These are phyloP conservation scores for Drosophila pseudoobscura DNA, from an alignment of 1,140 invertebrate species.

Conservation along the genomic window DNA sequence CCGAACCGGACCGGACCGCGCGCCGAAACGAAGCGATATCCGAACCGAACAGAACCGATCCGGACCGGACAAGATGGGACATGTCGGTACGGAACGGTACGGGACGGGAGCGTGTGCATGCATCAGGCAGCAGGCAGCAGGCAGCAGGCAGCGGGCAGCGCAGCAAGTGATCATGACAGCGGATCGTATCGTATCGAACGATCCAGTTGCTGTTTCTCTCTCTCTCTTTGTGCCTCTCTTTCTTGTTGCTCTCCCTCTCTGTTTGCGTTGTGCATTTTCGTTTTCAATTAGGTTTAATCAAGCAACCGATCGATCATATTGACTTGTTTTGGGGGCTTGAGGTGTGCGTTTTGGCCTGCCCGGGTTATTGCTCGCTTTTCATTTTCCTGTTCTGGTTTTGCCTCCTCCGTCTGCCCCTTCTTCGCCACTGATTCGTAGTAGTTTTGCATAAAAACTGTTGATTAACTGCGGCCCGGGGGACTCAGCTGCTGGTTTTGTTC, in stretches of 20 bases:
- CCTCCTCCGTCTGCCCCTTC: neutral
- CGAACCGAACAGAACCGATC: conserved; percentile 16
- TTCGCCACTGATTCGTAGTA: conserved; percentile 28
- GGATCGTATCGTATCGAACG: conserved; percentile 9
- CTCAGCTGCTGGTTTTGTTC: conserved; percentile 67
- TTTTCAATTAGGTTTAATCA: conserved; percentile 82
- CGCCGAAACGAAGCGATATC: no score
- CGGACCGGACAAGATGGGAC: no score
- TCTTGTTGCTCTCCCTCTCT: conserved; percentile 15
- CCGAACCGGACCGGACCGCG: conserved; percentile 41
- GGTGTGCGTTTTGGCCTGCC: conserved; percentile 73
- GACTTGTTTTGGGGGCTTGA: conserved; percentile 74
- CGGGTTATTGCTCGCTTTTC: conserved; percentile 80
- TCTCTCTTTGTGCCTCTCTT: neutral
- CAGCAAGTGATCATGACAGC: conserved; percentile 20
- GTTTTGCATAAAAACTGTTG: conserved; percentile 79
- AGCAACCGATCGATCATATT: conserved; percentile 81
- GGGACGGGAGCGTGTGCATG: no score
- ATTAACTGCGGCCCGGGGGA: conserved; percentile 68
- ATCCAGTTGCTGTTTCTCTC: conserved; percentile 5
- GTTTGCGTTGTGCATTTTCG: conserved; percentile 68
- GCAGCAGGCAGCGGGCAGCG: neutral
- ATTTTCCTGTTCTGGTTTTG: conserved; percentile 76
- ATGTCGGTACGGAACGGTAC: no score
- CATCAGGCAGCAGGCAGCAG: conserved; percentile 5